These are phyloP conservation scores for Damaliscus lunatus DNA, from an alignment of 2,113 vertebrate genomes.

Conservation along the genomic window DNA sequence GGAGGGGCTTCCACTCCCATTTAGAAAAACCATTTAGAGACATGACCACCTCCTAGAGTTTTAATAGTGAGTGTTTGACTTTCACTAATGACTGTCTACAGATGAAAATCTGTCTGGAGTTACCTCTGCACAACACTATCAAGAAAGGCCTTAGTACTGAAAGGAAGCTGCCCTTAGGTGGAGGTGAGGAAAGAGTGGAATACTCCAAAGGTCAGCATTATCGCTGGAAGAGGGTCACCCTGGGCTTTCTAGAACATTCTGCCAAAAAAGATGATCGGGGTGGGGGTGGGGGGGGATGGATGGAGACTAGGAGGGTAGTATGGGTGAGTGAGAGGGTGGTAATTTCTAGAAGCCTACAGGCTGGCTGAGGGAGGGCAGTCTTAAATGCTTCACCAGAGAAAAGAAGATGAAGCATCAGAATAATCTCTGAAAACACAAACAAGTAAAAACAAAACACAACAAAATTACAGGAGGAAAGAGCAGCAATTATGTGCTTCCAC, in stretches of 20 bases:
- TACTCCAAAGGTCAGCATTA: neutral
- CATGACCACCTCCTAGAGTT: neutral
- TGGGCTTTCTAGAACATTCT: neutral
- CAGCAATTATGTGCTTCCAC: neutral
- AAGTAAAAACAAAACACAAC: neutral
- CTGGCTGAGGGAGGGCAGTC: neutral
- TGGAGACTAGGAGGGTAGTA: neutral
- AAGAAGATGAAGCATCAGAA: neutral
- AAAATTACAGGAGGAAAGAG: neutral
- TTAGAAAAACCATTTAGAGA: neutral
- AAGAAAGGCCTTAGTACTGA: neutral
- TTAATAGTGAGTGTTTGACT: neutral
- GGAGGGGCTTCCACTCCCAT: fast-evolving
- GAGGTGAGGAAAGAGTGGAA: neutral
- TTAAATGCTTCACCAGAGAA: neutral
- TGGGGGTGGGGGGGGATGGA: too few relatives aligned
- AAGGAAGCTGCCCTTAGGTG: neutral
- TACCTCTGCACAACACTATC: fast-evolving
- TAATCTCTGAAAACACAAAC: neutral
- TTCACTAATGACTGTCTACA: neutral
- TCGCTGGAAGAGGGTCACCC: neutral
- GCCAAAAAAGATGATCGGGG: neutral
- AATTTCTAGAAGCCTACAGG: neutral
- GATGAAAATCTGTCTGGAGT: neutral
- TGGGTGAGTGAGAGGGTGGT: fast-evolving